Conservation (phyloP, 1,140 invertebrate species). For the Chelonus insularis region DNA sequence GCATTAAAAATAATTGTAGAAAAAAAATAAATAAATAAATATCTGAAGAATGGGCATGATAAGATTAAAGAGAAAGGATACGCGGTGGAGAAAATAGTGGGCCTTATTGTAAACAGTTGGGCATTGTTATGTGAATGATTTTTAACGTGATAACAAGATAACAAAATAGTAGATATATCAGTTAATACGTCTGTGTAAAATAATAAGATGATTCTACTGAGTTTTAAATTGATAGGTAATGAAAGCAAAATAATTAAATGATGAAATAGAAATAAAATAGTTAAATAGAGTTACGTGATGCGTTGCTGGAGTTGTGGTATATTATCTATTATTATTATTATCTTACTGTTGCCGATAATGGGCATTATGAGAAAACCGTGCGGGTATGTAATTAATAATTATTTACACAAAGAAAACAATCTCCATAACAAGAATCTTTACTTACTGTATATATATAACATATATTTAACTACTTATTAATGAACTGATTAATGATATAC, state of each 20-base stretch:
- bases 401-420: constrained; percentile 37
- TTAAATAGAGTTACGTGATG: constrained; percentile 27
- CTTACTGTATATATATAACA: constrained; percentile 28
- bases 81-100: constrained; percentile 44
- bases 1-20: constrained; percentile 36
- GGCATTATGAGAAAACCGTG: constrained; percentile 56
- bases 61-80: constrained; percentile 12
- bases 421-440: constrained; percentile 11
- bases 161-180: constrained; percentile 45
- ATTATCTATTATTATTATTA: constrained; percentile 57
- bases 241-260: too few species aligned
- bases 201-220: constrained; percentile 2
- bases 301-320: constrained; percentile 50
- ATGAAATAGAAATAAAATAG: constrained; percentile 18
- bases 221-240: too few species aligned
- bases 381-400: constrained; percentile 52
- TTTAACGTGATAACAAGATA: constrained; percentile 51
- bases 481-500: constrained; percentile 22
- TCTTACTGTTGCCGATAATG: constrained; percentile 59
- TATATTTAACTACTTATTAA: too few species aligned
- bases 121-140: constrained; percentile 55
- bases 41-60: constrained; percentile 4
- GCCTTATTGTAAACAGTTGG: constrained; percentile 60
- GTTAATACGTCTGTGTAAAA: constrained; percentile 23
- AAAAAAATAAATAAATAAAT: constrained; percentile 14